Conservation (phyloP, 37 sponge, comb jelly and placozoan species). For the Ianthella basta region DNA sequence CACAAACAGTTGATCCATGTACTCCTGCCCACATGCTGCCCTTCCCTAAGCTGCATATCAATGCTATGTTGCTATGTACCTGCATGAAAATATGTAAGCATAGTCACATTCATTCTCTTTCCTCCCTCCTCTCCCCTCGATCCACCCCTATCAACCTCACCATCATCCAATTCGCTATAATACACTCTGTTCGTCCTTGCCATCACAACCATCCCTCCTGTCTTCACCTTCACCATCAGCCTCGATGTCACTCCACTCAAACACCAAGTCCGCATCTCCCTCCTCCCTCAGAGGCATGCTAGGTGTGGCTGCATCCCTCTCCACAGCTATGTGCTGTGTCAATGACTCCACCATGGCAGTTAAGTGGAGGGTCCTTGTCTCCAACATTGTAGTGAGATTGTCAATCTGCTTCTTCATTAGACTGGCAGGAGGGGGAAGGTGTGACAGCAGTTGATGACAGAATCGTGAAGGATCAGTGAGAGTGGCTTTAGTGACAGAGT, state of each 20-base stretch:
- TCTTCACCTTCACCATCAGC: neutral
- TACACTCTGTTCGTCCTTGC: too few species aligned
- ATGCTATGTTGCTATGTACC: too few species aligned
- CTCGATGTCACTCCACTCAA: constrained; percentile 12
- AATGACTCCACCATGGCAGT: neutral
- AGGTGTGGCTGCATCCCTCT: neutral
- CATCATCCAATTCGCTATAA: too few species aligned
- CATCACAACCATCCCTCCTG: neutral
- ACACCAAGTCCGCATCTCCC: neutral
- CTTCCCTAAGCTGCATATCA: too few species aligned
- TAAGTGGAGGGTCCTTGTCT: neutral
- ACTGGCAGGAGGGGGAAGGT: neutral
- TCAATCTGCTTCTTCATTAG: neutral
- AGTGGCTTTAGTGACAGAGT: too few species aligned
- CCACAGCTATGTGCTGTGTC: neutral
- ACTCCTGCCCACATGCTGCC: too few species aligned
- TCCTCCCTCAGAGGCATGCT: neutral
- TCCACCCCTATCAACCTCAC: neutral
- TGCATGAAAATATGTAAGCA: too few species aligned
- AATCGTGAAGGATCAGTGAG: too few species aligned
- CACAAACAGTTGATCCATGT: too few species aligned
- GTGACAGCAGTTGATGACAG: too few species aligned
- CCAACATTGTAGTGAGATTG: neutral
- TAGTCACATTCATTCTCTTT: too few species aligned
- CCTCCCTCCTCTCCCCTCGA: too few species aligned